A percentile compares a stretch with the other conserved stretches of the same genome.
These are phyloP conservation scores for Ennomos fuscantarius DNA, from an alignment of 2,888 invertebrate genomes.

Conservation along the genomic window DNA sequence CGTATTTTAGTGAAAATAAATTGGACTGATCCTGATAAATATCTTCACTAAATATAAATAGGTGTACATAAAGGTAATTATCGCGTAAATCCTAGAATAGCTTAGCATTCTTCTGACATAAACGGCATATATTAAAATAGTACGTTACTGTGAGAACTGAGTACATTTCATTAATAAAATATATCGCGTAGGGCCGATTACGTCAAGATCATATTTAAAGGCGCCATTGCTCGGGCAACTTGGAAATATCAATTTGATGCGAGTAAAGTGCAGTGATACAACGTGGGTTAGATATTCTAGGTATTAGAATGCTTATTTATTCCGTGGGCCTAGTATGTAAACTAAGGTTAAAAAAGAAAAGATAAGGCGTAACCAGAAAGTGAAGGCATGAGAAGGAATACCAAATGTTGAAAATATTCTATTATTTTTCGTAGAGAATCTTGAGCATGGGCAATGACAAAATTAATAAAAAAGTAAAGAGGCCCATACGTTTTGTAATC, in stretches of 20 bases:
- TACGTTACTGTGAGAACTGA: constrained; percentile 53
- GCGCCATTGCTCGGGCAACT: constrained; percentile 65
- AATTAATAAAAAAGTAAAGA: too few species aligned
- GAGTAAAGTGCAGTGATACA: constrained; percentile 33
- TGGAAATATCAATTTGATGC: constrained; percentile 61
- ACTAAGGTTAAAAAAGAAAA: too few species aligned
- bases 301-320: constrained; percentile 1
- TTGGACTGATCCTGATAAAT: too few species aligned
- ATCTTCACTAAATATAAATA: too few species aligned
- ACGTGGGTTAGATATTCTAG: constrained; percentile 30
- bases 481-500: too few species aligned
- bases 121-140: constrained; percentile 27
- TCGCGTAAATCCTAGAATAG: neutral
- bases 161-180: constrained; percentile 60
- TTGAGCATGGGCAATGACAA: too few species aligned
- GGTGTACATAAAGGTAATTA: neutral
- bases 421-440: too few species aligned
- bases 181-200: constrained; percentile 60
- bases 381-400: too few species aligned
- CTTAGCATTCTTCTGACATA: constrained; percentile 23
- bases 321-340: too few species aligned
- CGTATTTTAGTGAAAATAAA: too few species aligned
- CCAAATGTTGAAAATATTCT: too few species aligned
- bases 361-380: too few species aligned
- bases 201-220: constrained; percentile 56